These are phyloP conservation scores for Plectropomus leopardus DNA, from an alignment of 2,113 vertebrate species.

Conservation along the genomic window DNA sequence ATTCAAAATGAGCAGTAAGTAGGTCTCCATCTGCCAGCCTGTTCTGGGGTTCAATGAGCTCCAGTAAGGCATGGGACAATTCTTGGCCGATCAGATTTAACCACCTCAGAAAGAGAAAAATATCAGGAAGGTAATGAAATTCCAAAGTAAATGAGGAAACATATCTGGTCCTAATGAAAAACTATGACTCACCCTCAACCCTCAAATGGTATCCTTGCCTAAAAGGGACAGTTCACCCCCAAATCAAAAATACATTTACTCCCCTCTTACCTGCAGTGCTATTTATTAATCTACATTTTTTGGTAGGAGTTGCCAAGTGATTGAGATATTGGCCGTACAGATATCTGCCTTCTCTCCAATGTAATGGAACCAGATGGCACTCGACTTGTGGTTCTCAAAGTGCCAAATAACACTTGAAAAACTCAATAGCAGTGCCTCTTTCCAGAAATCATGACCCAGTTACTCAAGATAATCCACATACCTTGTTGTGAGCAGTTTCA, in stretches of 20 bases:
- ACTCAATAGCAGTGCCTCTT: too few species aligned
- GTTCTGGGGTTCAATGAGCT: constrained; percentile 19
- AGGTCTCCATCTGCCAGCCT: constrained; percentile 20
- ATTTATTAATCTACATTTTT: too few species aligned
- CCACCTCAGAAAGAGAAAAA: constrained; percentile 15
- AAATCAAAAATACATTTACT: neutral
- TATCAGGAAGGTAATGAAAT: constrained; percentile 11
- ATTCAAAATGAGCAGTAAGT: constrained; percentile 28
- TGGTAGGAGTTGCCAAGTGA: too few species aligned
- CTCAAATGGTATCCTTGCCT: neutral
- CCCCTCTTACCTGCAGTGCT: too few species aligned
- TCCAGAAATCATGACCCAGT: too few species aligned
- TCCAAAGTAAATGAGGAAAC: constrained; percentile 20
- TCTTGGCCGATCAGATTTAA: constrained; percentile 8
- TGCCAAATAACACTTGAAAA: too few species aligned
- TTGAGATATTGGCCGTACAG: too few species aligned
- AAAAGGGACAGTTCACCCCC: neutral
- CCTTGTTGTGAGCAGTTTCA: too few species aligned
- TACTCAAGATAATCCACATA: too few species aligned
- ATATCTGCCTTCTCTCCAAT: too few species aligned
- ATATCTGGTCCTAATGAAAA: constrained; percentile 22
- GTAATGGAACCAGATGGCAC: too few species aligned
- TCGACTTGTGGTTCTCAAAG: too few species aligned
- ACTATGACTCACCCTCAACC: neutral
- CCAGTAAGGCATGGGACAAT: constrained; percentile 18